Conservation (phyloP, 2,113 vertebrate species). For the Hydropotes inermis region DNA sequence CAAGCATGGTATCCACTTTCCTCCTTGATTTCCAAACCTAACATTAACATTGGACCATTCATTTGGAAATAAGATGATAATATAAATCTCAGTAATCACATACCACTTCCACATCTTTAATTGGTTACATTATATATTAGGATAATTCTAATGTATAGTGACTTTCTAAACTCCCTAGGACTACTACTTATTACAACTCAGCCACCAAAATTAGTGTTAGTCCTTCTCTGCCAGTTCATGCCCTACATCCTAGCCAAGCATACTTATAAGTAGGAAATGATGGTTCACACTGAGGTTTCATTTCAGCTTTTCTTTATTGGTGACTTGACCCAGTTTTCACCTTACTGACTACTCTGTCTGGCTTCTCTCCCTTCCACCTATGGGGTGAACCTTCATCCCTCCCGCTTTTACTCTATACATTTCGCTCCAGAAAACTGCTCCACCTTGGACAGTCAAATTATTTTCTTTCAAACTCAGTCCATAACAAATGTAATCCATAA, state of each 20-base stretch:
- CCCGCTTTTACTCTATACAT: neutral
- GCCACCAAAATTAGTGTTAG: neutral
- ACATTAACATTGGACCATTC: neutral
- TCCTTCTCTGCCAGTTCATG: neutral
- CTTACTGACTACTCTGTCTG: neutral
- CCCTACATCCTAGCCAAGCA: neutral
- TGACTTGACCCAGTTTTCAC: neutral
- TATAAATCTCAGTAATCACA: neutral
- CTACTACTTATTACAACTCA: neutral
- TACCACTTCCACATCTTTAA: neutral
- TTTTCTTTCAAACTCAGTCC: neutral
- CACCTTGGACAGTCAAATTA: neutral
- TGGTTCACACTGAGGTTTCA: constrained; percentile 14
- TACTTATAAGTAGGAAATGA: neutral
- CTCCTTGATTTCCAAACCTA: neutral
- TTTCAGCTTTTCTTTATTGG: neutral
- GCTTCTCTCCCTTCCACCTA: neutral
- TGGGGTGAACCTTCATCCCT: neutral
- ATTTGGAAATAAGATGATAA: neutral
- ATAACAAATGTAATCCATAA: neutral
- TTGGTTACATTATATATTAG: neutral
- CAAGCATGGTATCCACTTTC: neutral
- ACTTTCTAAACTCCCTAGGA: neutral
- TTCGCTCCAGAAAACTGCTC: neutral
- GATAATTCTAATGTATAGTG: neutral